Base-by-base conservation (phyloP, 2,888 invertebrate species). In the Drosophila birchii region DNA sequence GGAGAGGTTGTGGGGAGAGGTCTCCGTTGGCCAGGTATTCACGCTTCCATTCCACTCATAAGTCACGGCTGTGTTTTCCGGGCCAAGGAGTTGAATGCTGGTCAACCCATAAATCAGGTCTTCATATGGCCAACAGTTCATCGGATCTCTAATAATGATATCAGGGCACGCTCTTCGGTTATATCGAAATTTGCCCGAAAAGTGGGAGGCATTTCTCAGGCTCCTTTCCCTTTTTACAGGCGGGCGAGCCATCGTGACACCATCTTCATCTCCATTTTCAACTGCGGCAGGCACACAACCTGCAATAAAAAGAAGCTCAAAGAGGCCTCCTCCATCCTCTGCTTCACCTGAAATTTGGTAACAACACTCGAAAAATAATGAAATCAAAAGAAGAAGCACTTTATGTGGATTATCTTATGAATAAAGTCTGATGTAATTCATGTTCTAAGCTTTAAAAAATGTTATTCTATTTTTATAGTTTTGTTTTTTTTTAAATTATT, bases 41-140 rank as follows among this genome's bases (percentile, higher is more conserved):
- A 78, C 68, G 62, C 64, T 86, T 72, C 18, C n/a, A n/a, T 75
- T 71, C 78, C 69, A 81, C 75, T 83, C 86, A 88, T 80, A 84
- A 84, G 88, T 84, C 88, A 86, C 81, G 86, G 73, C 71, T 71
- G 75, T 73, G 57, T 68, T 41, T 53, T 53, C 44, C 43, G 57
- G 58, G 26, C 41, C 26, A 64, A 43, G 29, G 20, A 49, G 49
- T 34, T 36, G 34, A 51, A 14, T 34, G 43, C 43, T 26, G 34
- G 41, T 34, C 64, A 51, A 43, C 2, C 29, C 66, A 69, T 68
- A 68, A 57, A 68, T 67, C 56, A 69, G 56, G 41, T 43, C 39
- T 29, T 47, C 67, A 56, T 68, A 56, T 56, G 23, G 26, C 12
- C 62, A 36, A 34, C 63, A 47, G 29, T n/a, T 36, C 56, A 32